Conservation (phyloP, 2,888 invertebrate species). For the Gymnosoma rotundatum region DNA sequence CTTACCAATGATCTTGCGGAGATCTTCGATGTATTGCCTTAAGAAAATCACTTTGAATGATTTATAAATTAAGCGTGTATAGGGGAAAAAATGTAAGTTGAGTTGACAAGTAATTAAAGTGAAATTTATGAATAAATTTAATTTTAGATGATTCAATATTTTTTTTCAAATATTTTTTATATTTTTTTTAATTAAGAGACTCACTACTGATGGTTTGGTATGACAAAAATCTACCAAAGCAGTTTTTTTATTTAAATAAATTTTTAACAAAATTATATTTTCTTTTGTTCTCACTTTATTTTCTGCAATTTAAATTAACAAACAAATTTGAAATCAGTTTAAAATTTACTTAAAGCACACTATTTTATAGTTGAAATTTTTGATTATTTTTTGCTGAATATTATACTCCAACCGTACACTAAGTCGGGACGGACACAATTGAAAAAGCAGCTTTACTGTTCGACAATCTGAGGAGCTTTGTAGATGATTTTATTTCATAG, state of each 20-base stretch:
- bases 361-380: conserved; percentile 58
- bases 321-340: conserved; percentile 27
- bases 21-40: conserved; percentile 83
- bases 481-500: conserved; percentile 77
- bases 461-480: conserved; percentile 83
- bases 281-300: conserved; percentile 49
- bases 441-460: conserved; percentile 81
- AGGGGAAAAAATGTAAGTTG: conserved; percentile 51
- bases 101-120: conserved; percentile 43
- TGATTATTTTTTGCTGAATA: background rate
- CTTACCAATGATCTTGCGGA: conserved; percentile 83
- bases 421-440: conserved; percentile 76
- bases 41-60: conserved; percentile 83
- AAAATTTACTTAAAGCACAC: conserved; percentile 64
- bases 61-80: conserved; percentile 71
- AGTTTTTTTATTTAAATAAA: conserved; percentile 18
- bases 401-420: conserved; percentile 69
- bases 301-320: conserved; percentile 27
- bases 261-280: conserved; percentile 47
- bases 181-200: conserved; percentile 15
- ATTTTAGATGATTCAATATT: conserved; percentile 62
- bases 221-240: conserved; percentile 42
- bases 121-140: conserved; percentile 60
- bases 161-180: conserved; percentile 3
- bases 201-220: conserved; percentile 51